These are phyloP conservation scores for Sylvia borin DNA, from an alignment of 2,797 vertebrate species.

Conservation along the genomic window DNA sequence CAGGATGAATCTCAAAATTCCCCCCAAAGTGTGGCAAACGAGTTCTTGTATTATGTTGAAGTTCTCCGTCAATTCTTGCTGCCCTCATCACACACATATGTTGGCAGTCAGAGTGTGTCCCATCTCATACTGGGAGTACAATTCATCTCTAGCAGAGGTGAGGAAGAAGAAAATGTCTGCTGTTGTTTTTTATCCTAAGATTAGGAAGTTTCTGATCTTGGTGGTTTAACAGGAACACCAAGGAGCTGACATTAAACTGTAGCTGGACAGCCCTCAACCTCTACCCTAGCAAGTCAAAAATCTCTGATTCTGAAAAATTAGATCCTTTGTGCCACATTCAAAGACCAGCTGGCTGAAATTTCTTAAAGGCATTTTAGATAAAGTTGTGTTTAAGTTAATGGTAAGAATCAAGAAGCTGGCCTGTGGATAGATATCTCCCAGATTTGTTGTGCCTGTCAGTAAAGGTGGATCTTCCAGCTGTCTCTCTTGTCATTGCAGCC, in stretches of 20 bases:
- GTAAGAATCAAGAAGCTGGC: background rate
- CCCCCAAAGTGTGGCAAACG: background rate
- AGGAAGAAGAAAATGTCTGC: background rate
- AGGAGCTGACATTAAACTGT: background rate
- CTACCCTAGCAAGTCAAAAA: background rate
- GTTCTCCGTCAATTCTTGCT: background rate
- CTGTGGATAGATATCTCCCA: background rate
- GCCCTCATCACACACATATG: background rate
- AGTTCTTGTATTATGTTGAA: background rate
- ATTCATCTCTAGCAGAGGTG: background rate
- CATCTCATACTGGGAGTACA: background rate
- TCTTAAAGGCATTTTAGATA: background rate
- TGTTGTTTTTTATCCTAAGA: background rate
- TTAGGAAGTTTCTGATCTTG: background rate
- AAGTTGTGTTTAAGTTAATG: background rate
- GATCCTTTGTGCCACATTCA: background rate
- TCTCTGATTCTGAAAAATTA: background rate
- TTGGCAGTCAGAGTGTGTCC: background rate
- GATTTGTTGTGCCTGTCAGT: background rate
- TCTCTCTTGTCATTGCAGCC: background rate
- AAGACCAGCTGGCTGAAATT: background rate
- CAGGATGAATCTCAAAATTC: background rate
- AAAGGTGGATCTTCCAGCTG: background rate
- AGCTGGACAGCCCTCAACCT: background rate
- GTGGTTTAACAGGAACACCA: background rate